A percentile compares a stretch with the other conserved stretches of the same genome.
Conservation (phyloP, 1,140 invertebrate genomes). For the Watersipora subatra region DNA sequence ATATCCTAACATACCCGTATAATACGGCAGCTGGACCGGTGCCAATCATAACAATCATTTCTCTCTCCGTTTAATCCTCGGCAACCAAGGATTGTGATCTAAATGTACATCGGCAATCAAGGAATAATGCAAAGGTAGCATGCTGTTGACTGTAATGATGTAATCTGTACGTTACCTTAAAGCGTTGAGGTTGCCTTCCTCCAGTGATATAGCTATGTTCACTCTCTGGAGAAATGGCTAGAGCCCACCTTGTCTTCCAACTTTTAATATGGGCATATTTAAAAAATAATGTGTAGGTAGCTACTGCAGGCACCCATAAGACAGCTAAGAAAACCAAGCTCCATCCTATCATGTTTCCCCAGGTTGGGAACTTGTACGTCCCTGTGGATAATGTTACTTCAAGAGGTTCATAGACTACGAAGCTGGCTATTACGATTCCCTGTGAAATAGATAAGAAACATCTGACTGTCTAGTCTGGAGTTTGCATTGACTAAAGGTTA, state of each 20-base stretch:
- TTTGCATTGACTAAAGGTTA: too few species aligned
- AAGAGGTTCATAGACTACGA: constrained; percentile 53
- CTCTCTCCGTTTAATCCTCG: not conserved
- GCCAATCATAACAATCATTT: not conserved
- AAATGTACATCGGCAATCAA: too few species aligned
- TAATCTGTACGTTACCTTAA: not conserved
- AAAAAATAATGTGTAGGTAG: constrained; percentile 39
- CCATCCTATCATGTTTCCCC: constrained; percentile 61
- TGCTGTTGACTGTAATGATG: not conserved
- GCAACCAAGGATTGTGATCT: not conserved
- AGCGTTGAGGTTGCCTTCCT: not conserved
- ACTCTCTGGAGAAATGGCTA: not conserved
- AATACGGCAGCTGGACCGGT: not conserved
- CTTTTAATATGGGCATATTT: not conserved
- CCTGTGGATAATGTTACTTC: constrained; percentile 44
- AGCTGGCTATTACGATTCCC: constrained; percentile 58
- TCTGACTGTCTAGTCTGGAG: not conserved
- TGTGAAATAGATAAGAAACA: constrained; percentile 37
- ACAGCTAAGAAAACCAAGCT: constrained; percentile 52
- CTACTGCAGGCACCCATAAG: constrained; percentile 37
- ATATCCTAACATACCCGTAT: too few species aligned
- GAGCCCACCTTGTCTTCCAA: not conserved
- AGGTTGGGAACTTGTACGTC: constrained; percentile 52
- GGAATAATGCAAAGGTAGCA: too few species aligned
- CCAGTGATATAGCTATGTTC: not conserved